Evolutionary conservation across 2,797 vertebrate species (phyloP).

Genomic region (Gouania willdenowi): DNA sequence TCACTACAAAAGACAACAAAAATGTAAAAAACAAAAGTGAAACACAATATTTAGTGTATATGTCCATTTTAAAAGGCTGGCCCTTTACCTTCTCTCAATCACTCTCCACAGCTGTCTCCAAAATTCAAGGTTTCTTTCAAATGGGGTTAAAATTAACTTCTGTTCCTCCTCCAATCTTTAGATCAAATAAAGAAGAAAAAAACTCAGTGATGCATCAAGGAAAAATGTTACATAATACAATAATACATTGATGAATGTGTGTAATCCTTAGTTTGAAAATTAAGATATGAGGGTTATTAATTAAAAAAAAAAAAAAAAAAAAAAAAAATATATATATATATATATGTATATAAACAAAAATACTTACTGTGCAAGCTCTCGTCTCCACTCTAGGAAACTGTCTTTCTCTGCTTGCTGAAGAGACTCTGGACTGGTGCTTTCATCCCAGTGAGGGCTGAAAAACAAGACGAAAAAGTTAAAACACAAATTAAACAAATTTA

Average conservation of each 20-base stretch:
- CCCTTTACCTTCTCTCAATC: constrained; percentile 89
- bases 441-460: constrained; percentile 86
- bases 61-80: too few relatives aligned
- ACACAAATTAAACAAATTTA: too few relatives aligned
- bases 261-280: too few relatives aligned
- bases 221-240: too few relatives aligned
- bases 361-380: constrained; percentile 84
- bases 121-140: constrained; percentile 96
- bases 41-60: background rate
- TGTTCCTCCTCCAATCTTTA: constrained; percentile 95
- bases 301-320: background rate
- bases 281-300: too few relatives aligned
- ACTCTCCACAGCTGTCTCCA: constrained; percentile 99
- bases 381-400: constrained; percentile 90
- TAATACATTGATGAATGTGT: too few relatives aligned
- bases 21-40: too few relatives aligned
- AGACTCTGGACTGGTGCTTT: constrained; percentile 82
- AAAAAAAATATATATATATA: too few relatives aligned
- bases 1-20: constrained; percentile 73
- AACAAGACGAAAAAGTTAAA: constrained; percentile 14
- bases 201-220: too few relatives aligned
- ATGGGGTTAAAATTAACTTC: constrained; percentile 91
- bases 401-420: constrained; percentile 88
- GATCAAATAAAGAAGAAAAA: too few relatives aligned
- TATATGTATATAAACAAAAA: too few relatives aligned